Conservation (phyloP, 2,797 vertebrate genomes). For the Acipenser transmontanus region DNA sequence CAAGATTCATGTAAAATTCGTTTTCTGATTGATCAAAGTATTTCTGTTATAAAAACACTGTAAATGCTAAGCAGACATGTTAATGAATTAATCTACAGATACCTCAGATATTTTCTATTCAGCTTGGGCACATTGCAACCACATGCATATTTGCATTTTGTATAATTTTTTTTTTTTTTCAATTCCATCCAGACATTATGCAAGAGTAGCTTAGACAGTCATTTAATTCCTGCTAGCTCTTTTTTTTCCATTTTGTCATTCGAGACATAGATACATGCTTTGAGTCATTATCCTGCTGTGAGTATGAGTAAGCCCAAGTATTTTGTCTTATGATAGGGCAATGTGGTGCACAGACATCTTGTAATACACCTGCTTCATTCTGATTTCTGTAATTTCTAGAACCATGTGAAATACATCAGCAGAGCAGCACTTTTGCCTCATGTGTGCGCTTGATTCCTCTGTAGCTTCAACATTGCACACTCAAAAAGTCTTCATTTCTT, state of each 20-base stretch:
- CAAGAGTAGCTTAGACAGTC: not conserved
- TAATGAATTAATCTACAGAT: no score
- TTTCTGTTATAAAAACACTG: no score
- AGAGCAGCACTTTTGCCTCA: not conserved
- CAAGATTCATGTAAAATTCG: no score
- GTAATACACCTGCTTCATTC: not conserved
- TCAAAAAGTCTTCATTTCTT: not conserved
- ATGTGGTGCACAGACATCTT: not conserved
- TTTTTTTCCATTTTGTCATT: not conserved
- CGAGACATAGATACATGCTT: not conserved
- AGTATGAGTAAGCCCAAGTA: not conserved
- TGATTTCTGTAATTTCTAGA: not conserved
- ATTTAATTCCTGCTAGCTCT: not conserved
- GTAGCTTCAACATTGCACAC: not conserved
- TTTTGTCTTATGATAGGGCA: not conserved
- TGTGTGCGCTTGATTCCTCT: not conserved
- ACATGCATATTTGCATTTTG: not conserved
- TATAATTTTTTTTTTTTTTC: not conserved
- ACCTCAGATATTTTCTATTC: not conserved
- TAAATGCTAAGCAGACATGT: no score
- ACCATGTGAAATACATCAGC: not conserved
- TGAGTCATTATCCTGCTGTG: not conserved
- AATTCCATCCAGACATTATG: not conserved
- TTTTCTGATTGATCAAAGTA: no score
- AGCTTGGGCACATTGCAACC: not conserved